Conservation (phyloP, 2,113 vertebrate genomes). For the Marcusenius ussheri region DNA sequence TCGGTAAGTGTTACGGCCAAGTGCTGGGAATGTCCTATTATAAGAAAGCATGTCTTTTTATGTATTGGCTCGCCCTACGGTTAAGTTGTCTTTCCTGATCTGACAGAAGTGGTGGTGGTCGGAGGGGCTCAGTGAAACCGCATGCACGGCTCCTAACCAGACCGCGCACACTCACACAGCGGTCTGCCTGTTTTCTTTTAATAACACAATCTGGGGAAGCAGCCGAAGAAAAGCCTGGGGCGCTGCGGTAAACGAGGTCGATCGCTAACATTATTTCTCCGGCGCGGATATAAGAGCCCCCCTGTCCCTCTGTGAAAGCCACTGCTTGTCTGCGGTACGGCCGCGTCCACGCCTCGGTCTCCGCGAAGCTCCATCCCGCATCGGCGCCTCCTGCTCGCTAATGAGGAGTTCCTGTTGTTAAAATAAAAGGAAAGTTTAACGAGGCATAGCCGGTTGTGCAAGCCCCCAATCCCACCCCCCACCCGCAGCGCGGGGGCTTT, state of each 20-base stretch:
- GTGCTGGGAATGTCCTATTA: neutral
- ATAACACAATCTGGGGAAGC: neutral
- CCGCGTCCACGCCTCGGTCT: neutral
- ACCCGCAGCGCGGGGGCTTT: slow-evolving; percentile 4
- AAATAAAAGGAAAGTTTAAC: slow-evolving; percentile 37
- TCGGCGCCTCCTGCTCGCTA: slow-evolving; percentile 19
- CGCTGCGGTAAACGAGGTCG: slow-evolving; percentile 2
- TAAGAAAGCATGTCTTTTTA: neutral
- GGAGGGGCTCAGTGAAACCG: neutral
- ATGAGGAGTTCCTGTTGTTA: slow-evolving; percentile 41
- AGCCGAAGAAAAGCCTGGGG: neutral
- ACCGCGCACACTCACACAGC: neutral
- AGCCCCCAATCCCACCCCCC: slow-evolving; percentile 13
- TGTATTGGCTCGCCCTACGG: neutral
- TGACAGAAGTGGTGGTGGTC: slow-evolving; percentile 1
- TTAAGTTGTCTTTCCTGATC: neutral
- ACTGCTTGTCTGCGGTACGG: slow-evolving; percentile 15
- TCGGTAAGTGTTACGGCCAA: neutral
- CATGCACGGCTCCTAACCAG: neutral
- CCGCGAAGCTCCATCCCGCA: neutral
- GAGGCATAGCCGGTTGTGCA: slow-evolving; percentile 30
- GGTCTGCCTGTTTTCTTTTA: neutral
- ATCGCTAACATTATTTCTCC: slow-evolving; percentile 32
- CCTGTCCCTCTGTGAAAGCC: slow-evolving; percentile 34
- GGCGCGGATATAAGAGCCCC: slow-evolving; percentile 28